phyloP scores from a whole-genome alignment of 2,888 invertebrate species.

The Aplocera efformata region DNA sequence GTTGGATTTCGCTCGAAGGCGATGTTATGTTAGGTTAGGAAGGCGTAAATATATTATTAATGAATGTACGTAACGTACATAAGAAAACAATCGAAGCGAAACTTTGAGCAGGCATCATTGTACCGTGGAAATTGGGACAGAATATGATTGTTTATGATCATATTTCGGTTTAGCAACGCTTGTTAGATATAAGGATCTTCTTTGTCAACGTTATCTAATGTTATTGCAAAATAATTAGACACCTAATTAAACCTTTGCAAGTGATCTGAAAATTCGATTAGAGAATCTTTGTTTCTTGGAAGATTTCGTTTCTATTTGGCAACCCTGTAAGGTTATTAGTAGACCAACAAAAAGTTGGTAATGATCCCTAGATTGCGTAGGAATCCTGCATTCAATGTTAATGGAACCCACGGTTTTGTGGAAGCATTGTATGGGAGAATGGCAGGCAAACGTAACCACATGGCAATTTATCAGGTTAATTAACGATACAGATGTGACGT shows the following conservation, averaged over 20 bases:
- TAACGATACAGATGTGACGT: constrained; percentile 25
- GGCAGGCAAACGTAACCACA: constrained; percentile 31
- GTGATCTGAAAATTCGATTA: constrained; percentile 2
- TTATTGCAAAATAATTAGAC: constrained; percentile 10
- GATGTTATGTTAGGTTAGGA: constrained; percentile 2
- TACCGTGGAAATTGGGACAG: constrained; percentile 45
- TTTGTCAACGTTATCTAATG: constrained; percentile 5
- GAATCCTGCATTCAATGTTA: constrained; percentile 30
- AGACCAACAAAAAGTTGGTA: constrained; percentile 22
- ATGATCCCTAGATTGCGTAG: constrained; percentile 25
- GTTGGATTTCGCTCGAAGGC: not conserved
- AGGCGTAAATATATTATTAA: constrained; percentile 14
- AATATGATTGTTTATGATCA: constrained; percentile 24
- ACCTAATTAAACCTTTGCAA: not conserved
- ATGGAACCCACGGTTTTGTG: constrained; percentile 42
- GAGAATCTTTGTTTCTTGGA: not conserved
- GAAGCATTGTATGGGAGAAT: constrained; percentile 35
- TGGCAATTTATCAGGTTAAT: constrained; percentile 31
- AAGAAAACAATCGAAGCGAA: constrained; percentile 41
- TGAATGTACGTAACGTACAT: constrained; percentile 28
- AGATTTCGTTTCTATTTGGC: constrained; percentile 9
- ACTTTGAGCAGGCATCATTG: constrained; percentile 40
- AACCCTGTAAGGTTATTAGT: constrained; percentile 21
- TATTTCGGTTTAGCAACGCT: constrained; percentile 25
- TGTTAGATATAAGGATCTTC: constrained; percentile 8